Conservation (phyloP, 2,888 invertebrate genomes). For the Acleris literana region DNA sequence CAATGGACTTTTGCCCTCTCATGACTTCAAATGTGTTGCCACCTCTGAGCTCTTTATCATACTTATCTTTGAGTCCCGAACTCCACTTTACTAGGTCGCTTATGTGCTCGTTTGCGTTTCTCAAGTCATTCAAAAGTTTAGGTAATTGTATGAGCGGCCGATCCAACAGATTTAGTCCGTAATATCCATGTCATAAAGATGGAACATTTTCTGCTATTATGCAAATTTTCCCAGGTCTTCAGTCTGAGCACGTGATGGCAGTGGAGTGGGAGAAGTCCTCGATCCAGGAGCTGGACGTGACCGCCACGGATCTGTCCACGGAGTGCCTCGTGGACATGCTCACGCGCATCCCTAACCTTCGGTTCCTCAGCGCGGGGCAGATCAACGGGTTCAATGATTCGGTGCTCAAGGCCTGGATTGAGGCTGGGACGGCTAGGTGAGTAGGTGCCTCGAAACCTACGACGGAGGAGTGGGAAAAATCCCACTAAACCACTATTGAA, state of each 20-base stretch:
- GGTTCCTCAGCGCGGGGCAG: slow-evolving; percentile 97
- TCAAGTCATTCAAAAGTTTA: too few relatives aligned
- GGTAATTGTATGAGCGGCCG: too few relatives aligned
- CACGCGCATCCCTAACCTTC: slow-evolving; percentile 91
- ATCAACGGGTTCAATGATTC: slow-evolving; percentile 98
- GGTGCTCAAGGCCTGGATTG: slow-evolving; percentile 96
- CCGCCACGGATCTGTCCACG: slow-evolving; percentile 97
- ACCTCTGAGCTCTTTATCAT: too few relatives aligned
- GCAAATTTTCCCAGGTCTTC: slow-evolving; percentile 85
- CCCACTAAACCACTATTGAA: too few relatives aligned
- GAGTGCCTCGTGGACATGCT: slow-evolving; percentile 97
- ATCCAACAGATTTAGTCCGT: too few relatives aligned
- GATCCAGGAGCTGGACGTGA: slow-evolving; percentile 97
- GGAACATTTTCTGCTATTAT: too few relatives aligned
- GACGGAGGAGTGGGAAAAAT: neutral
- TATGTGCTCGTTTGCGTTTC: too few relatives aligned
- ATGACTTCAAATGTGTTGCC: too few relatives aligned
- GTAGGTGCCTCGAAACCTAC: slow-evolving; percentile 4
- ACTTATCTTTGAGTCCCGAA: too few relatives aligned
- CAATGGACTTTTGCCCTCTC: too few relatives aligned
- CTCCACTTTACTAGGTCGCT: too few relatives aligned
- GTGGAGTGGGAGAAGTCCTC: slow-evolving; percentile 99
- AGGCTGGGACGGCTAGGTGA: slow-evolving; percentile 90
- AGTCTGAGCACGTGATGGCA: slow-evolving; percentile 95
- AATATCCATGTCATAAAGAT: neutral